Base-by-base conservation (phyloP, 1,140 invertebrate genomes). In the Diabrotica virgifera region DNA sequence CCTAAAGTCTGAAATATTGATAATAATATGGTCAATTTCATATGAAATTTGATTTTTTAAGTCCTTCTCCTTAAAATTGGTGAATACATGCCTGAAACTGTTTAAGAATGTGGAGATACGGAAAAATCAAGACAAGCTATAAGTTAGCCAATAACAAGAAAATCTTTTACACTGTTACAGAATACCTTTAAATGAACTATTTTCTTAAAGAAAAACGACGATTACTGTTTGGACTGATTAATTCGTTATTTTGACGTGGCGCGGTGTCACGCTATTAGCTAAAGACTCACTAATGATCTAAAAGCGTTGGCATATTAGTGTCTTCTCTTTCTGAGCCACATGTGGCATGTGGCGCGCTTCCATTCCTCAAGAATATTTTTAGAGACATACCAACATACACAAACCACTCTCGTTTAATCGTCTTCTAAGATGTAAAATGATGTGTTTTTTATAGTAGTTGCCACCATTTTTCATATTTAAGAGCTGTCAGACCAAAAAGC, bases 231-330 rank as follows among this genome's bases (percentile, higher is more conserved):
- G 66, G 51, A 67, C 67, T 76, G 74, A 76, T 76, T 76, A 76
- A 76, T 76, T 72, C 69, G 70, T 76, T 76, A 76, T 76, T 76
- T 76, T 76, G 74, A 76, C 74, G 66, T 65, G 60, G 53, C 62
- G 66, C 67, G 69, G 71, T 76, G 72, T 76, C 67, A 72, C 67
- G 66, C 72, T 73, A 74, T 76, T 74, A 74, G 71, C 74, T 68
- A 67, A 68, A 67, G 65, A 71, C 66, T 65, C 69, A 62, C 67
- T 72, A 72, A 72, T 72, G 69, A 72, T 64, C 60, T 59, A 62
- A 57, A 68, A 70, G 67, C 69, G 71, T 65, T 75, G 72, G 72
- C 74, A 75, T 75, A 75, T 75, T 75, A 74, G 69, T 72, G 69
- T 60, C 63, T 24, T 24, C 24, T 24, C 24, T 24, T 65, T 62